Conservation (phyloP, 2,888 invertebrate genomes). For the Synergus laeviventris region DNA sequence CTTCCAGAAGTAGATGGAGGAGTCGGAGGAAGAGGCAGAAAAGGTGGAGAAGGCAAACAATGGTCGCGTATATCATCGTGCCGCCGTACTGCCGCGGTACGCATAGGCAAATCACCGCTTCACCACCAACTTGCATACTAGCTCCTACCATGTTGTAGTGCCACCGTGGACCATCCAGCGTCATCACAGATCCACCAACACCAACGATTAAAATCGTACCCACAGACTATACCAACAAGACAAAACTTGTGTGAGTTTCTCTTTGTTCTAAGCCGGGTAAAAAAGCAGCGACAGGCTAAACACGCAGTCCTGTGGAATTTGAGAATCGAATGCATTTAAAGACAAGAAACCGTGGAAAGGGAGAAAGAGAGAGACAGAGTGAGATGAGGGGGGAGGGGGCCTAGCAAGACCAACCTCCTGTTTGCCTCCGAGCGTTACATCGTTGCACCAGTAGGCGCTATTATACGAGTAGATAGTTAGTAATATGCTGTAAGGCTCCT, state of each 20-base stretch:
- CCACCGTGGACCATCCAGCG: conserved; percentile 44
- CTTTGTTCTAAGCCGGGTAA: conserved; percentile 69
- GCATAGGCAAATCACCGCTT: conserved; percentile 74
- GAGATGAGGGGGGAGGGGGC: too few relatives aligned
- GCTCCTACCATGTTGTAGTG: conserved; percentile 24
- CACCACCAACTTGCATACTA: conserved; percentile 51
- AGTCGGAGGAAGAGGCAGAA: conserved; percentile 53
- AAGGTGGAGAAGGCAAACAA: conserved; percentile 66
- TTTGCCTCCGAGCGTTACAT: conserved; percentile 34
- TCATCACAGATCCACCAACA: conserved; percentile 49
- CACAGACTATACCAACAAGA: conserved; percentile 19
- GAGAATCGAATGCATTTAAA: conserved; percentile 66
- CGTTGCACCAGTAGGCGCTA: conserved; percentile 34
- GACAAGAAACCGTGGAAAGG: conserved; percentile 46
- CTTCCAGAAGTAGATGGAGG: conserved; percentile 46
- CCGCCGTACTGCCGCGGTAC: conserved; percentile 70
- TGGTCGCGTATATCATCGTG: conserved; percentile 75
- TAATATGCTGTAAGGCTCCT: conserved; percentile 26
- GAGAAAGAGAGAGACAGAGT: neutral
- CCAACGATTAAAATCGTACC: conserved; percentile 22
- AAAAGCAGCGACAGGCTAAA: conserved; percentile 66
- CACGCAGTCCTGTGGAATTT: conserved; percentile 66
- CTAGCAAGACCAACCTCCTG: conserved; percentile 20
- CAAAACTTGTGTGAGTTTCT: conserved; percentile 48
- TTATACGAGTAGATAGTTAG: conserved; percentile 22